Conservation (phyloP, 2,888 invertebrate genomes). For the Sarcophaga variegata region DNA sequence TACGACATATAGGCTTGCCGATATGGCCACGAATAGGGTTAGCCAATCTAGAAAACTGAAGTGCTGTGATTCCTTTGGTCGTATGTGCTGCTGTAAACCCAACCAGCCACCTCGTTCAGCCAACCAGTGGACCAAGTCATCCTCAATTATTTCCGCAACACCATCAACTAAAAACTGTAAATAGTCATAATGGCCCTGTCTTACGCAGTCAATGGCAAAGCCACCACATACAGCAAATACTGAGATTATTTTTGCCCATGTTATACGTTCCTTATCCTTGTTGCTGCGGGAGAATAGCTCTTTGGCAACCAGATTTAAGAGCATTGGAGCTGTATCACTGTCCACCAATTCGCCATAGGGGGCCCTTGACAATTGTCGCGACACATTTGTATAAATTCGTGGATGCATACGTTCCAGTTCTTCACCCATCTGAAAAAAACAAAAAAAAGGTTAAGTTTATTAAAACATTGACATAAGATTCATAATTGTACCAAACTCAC, state of each 20-base stretch:
- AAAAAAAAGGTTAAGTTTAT: background rate
- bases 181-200: constrained; percentile 89
- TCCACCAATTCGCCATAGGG: constrained; percentile 84
- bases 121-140: constrained; percentile 88
- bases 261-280: constrained; percentile 81
- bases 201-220: constrained; percentile 90
- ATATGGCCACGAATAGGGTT: constrained; percentile 79
- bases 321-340: constrained; percentile 82
- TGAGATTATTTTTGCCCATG: constrained; percentile 91
- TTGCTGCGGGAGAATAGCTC: constrained; percentile 86
- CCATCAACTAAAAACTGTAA: constrained; percentile 90
- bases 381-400: constrained; percentile 87
- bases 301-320: constrained; percentile 87
- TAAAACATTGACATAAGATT: too few species aligned
- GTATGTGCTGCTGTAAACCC: constrained; percentile 79
- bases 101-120: constrained; percentile 92
- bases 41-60: constrained; percentile 80
- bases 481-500: constrained; percentile 77
- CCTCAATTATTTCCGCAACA: constrained; percentile 88
- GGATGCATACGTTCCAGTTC: constrained; percentile 91
- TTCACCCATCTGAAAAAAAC: constrained; percentile 83
- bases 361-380: constrained; percentile 87
- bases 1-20: constrained; percentile 79
- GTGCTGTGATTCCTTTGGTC: constrained; percentile 76
- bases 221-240: constrained; percentile 92